Conservation (phyloP, 1,140 invertebrate genomes). For the Cyclargus thomasi region DNA sequence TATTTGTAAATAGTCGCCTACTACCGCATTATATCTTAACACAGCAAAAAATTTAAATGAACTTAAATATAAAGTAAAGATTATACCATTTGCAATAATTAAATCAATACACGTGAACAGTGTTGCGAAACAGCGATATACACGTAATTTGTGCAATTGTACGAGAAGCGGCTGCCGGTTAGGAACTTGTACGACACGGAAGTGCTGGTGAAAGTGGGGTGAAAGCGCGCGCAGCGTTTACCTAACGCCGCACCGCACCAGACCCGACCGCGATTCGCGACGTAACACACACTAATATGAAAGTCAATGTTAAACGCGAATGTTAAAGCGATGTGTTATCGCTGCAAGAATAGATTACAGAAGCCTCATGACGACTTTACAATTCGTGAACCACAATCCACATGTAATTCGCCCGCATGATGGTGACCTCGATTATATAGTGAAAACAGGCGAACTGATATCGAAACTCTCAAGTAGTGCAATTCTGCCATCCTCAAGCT, state of each 20-base stretch:
- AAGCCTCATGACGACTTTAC: no score
- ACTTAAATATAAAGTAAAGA: background rate
- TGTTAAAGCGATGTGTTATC: no score
- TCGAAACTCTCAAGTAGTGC: background rate
- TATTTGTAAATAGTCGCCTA: no score
- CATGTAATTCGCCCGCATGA: background rate
- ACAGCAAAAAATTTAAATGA: no score
- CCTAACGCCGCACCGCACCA: slow-evolving; percentile 44
- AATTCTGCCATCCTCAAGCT: no score
- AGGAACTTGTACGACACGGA: slow-evolving; percentile 43
- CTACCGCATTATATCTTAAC: no score
- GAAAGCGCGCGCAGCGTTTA: slow-evolving; percentile 69
- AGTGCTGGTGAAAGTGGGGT: slow-evolving; percentile 66
- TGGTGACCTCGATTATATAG: slow-evolving; percentile 4
- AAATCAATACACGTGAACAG: slow-evolving; percentile 9
- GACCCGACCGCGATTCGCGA: background rate
- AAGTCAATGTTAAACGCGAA: slow-evolving; percentile 68
- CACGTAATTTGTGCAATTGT: slow-evolving; percentile 24
- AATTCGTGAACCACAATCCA: no score
- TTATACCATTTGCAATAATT: background rate
- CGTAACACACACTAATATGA: slow-evolving; percentile 44
- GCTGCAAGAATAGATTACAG: no score
- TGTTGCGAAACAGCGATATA: slow-evolving; percentile 19
- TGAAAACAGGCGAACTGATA: slow-evolving; percentile 6
- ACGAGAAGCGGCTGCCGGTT: slow-evolving; percentile 3